Evolutionary conservation across 2,888 invertebrate species (phyloP).

Genomic region (Rotaria macrura): DNA sequence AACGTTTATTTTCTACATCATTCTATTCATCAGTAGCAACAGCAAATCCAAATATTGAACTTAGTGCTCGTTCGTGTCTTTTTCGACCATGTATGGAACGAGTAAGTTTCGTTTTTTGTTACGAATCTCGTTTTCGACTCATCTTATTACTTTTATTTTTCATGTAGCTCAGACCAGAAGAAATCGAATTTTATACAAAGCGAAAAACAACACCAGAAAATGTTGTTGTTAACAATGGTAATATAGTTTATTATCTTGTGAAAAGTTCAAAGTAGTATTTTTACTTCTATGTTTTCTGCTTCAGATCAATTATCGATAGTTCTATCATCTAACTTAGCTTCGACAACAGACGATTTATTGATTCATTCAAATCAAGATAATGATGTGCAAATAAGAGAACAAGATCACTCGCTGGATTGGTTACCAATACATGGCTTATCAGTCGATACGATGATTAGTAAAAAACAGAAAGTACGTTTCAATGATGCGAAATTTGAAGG

Average conservation of each 20-base stretch:
- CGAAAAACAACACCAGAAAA: background rate
- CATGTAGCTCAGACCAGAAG: background rate
- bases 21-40: background rate
- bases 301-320: background rate
- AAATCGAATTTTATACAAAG: background rate
- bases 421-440: background rate
- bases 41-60: background rate
- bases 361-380: background rate
- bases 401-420: too few relatives aligned
- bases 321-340: background rate
- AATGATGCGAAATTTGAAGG: too few relatives aligned
- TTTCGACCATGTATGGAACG: background rate
- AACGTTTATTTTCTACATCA: background rate
- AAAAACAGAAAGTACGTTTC: background rate
- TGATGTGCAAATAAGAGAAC: background rate
- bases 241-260: too few relatives aligned
- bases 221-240: too few relatives aligned
- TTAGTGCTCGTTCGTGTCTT: background rate
- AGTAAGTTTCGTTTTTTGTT: background rate
- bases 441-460: background rate
- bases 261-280: too few relatives aligned
- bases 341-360: background rate
- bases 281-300: too few relatives aligned
- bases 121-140: too few relatives aligned
- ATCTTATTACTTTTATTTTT: background rate